These are phyloP conservation scores for Struthio camelus DNA, from an alignment of 2,113 vertebrate genomes.

Conservation along the genomic window DNA sequence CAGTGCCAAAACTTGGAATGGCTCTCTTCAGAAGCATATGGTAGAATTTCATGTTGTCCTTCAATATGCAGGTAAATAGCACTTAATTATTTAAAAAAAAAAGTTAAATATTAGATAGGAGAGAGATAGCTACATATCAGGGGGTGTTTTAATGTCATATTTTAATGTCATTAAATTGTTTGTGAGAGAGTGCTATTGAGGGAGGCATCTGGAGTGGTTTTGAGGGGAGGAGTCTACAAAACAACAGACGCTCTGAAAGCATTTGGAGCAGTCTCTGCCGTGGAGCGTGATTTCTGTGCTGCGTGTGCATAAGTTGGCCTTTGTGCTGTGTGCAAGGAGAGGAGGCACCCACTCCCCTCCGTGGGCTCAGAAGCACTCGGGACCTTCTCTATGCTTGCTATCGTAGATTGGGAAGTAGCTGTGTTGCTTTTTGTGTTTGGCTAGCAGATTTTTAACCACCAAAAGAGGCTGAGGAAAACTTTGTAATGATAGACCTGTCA, in stretches of 20 bases:
- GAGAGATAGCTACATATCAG: neutral
- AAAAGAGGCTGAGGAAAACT: neutral
- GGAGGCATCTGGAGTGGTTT: neutral
- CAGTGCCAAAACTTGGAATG: neutral
- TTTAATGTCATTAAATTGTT: constrained; percentile 3
- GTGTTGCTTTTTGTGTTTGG: neutral
- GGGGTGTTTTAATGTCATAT: neutral
- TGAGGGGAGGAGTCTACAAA: neutral
- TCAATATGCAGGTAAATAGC: neutral
- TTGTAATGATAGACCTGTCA: neutral
- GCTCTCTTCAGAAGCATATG: neutral
- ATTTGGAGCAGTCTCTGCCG: neutral
- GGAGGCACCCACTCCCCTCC: neutral
- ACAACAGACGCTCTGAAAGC: neutral
- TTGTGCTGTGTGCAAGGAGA: neutral
- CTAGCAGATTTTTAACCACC: neutral
- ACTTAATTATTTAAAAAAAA: neutral
- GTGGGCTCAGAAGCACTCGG: rapidly evolving
- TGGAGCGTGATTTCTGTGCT: neutral
- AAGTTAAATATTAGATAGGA: neutral
- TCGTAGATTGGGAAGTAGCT: neutral
- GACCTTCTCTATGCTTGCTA: neutral
- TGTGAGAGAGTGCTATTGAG: neutral
- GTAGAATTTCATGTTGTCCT: rapidly evolving
- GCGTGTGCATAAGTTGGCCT: neutral